These are phyloP conservation scores for Philereme vetulata DNA, from an alignment of 2,888 invertebrate genomes.

Conservation along the genomic window DNA sequence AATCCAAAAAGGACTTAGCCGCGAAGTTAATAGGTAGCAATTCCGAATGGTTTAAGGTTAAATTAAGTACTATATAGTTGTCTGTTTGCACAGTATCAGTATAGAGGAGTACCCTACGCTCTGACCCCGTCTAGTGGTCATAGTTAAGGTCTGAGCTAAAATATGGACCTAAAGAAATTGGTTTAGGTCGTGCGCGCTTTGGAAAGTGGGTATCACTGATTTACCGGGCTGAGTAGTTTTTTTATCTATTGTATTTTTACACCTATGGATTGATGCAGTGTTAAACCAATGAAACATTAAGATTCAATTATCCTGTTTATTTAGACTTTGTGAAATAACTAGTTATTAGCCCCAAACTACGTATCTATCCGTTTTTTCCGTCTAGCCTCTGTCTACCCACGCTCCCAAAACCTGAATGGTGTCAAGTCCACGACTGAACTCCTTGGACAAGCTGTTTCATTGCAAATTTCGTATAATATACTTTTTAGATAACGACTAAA, in stretches of 20 bases:
- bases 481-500: too few relatives aligned
- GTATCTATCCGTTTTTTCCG: too few relatives aligned
- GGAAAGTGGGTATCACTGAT: conserved; percentile 37
- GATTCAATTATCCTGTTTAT: too few relatives aligned
- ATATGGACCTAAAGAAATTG: conserved; percentile 52
- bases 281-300: too few relatives aligned
- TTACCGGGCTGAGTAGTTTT: conserved; percentile 20
- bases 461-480: too few relatives aligned
- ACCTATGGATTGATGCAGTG: too few relatives aligned
- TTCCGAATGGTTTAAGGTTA: conserved; percentile 6
- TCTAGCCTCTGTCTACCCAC: too few relatives aligned
- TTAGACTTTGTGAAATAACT: too few relatives aligned
- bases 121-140: conserved; percentile 61
- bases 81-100: conserved; percentile 49
- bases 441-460: too few relatives aligned
- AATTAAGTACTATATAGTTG: conserved; percentile 40
- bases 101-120: conserved; percentile 47
- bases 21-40: not conserved
- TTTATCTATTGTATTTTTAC: not conserved
- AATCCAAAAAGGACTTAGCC: conserved; percentile 19
- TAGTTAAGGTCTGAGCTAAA: conserved; percentile 55
- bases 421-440: too few relatives aligned
- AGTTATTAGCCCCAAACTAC: too few relatives aligned
- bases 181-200: conserved; percentile 45
- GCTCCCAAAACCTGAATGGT: too few relatives aligned